These are phyloP conservation scores for Sphenodon punctatus DNA, from an alignment of 2,797 vertebrate genomes.

Conservation along the genomic window DNA sequence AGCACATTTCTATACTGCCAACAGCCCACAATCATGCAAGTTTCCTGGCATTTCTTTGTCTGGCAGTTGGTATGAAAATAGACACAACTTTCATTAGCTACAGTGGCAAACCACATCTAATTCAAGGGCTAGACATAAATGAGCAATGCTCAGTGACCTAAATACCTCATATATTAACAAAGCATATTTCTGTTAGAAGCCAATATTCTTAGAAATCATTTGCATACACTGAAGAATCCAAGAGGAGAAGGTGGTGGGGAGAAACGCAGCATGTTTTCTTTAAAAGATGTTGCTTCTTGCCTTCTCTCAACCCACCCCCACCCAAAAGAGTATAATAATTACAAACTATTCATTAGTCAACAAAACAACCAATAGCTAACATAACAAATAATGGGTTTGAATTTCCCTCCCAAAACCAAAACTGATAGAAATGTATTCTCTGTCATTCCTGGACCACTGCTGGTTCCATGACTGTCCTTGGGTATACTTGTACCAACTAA, in stretches of 20 bases:
- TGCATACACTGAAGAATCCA: conserved; percentile 26
- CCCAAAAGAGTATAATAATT: background rate
- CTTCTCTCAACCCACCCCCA: background rate
- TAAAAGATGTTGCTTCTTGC: background rate
- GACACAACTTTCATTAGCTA: conserved; percentile 47
- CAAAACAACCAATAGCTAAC: background rate
- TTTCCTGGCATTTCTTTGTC: conserved; percentile 20
- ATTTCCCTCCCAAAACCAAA: background rate
- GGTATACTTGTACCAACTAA: background rate
- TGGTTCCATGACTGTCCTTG: background rate
- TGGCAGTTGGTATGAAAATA: conserved; percentile 21
- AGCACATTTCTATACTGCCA: background rate
- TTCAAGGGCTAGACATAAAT: conserved; percentile 46
- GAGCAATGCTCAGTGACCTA: conserved; percentile 54
- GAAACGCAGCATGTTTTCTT: background rate
- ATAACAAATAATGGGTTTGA: background rate
- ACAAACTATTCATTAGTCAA: background rate
- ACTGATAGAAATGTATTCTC: background rate
- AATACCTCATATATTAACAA: conserved; percentile 47
- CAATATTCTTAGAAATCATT: conserved; percentile 46
- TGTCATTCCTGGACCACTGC: background rate
- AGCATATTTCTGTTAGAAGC: conserved; percentile 33
- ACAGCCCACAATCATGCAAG: background rate
- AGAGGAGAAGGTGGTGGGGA: background rate
- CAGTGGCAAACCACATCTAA: conserved; percentile 30